Conservation (phyloP, 2,888 invertebrate genomes). For the Creontiades dilutus region DNA sequence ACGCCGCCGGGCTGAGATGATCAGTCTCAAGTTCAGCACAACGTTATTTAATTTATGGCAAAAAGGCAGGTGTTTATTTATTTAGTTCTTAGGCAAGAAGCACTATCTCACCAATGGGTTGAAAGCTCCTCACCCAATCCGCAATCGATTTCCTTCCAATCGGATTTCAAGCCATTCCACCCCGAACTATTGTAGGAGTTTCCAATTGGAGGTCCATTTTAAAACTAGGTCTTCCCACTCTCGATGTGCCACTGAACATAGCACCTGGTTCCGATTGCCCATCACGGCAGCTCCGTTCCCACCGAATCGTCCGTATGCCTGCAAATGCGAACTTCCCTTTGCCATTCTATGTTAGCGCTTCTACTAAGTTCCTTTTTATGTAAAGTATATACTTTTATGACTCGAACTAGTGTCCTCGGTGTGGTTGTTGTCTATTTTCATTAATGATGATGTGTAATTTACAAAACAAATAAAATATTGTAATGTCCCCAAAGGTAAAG, state of each 20-base stretch:
- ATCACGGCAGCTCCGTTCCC: not conserved
- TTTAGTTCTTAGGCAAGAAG: too few species aligned
- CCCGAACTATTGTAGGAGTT: not conserved
- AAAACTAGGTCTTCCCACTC: not conserved
- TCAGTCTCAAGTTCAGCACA: too few species aligned
- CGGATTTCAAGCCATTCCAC: not conserved
- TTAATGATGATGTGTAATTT: too few species aligned
- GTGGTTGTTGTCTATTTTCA: too few species aligned
- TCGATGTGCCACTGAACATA: not conserved
- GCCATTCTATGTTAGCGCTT: not conserved
- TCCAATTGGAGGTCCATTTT: conserved; percentile 5
- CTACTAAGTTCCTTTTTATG: not conserved
- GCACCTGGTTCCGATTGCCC: conserved; percentile 14
- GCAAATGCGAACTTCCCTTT: not conserved
- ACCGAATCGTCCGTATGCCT: not conserved
- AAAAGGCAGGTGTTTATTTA: too few species aligned
- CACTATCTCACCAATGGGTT: too few species aligned
- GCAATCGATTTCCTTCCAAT: not conserved
- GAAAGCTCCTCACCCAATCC: too few species aligned
- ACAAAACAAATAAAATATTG: too few species aligned
- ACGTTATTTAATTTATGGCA: too few species aligned
- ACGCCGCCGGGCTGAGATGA: too few species aligned
- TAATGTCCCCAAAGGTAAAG: too few species aligned
- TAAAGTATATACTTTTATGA: not conserved
- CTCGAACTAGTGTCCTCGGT: too few species aligned